phyloP scores from a whole-genome alignment of 2,888 invertebrate species.

The Macrosoma leucophasiata region DNA sequence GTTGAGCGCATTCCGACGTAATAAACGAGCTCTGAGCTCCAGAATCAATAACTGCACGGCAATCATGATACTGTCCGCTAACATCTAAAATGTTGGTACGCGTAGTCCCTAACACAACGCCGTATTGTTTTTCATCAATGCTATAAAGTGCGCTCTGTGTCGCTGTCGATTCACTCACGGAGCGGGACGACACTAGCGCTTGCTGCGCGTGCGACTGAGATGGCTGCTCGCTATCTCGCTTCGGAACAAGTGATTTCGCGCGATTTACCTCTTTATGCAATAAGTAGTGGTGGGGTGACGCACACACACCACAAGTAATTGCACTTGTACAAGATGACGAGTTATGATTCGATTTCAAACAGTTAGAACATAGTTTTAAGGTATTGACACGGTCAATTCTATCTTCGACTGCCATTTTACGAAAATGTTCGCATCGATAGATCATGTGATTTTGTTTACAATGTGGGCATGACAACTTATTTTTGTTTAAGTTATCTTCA shows the following conservation, averaged over 20 bases:
- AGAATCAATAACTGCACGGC: slow-evolving; percentile 9
- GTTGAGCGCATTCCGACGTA: slow-evolving; percentile 2
- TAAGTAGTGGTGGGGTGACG: slow-evolving; percentile 1
- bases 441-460: slow-evolving; percentile 4
- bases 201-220: neutral
- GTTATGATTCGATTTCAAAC: slow-evolving; percentile 2
- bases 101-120: slow-evolving; percentile 6
- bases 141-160: neutral
- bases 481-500: no score
- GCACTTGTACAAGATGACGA: neutral
- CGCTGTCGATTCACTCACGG: neutral
- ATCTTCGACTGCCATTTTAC: slow-evolving; percentile 1
- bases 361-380: slow-evolving; percentile 3
- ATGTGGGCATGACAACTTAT: slow-evolving; percentile 3
- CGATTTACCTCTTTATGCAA: neutral
- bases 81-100: slow-evolving; percentile 1
- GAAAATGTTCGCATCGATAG: slow-evolving; percentile 7
- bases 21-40: slow-evolving; percentile 6
- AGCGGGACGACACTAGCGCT: no score
- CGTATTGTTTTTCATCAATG: neutral
- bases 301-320: slow-evolving; percentile 1
- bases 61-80: neutral
- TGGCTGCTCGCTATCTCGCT: neutral
- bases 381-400: slow-evolving; percentile 6
- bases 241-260: neutral